Evolutionary conservation across 2,797 vertebrate genomes (phyloP).

Genomic region (Anas bahamensis): DNA sequence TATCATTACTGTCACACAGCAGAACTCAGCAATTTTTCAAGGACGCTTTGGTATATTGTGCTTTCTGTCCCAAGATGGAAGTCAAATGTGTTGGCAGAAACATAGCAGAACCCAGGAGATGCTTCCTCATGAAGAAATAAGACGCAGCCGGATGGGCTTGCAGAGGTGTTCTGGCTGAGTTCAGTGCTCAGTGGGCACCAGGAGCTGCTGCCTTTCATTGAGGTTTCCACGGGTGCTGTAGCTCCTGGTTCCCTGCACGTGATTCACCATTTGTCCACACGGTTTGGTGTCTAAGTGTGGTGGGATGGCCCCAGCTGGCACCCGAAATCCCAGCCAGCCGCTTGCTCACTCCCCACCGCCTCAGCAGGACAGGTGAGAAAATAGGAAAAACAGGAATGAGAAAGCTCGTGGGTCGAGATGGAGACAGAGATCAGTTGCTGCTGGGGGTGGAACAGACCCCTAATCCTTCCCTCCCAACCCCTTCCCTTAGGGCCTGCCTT

Average conservation of each 20-base stretch:
- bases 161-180: neutral
- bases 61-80: conserved; percentile 45
- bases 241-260: neutral
- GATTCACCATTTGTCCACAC: neutral
- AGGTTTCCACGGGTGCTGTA: neutral
- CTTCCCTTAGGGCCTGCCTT: neutral
- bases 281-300: neutral
- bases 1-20: neutral
- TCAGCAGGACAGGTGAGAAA: neutral
- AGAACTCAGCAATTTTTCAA: conserved; percentile 31
- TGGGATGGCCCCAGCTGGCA: neutral
- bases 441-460: neutral
- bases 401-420: neutral
- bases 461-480: neutral
- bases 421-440: neutral
- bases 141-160: neutral
- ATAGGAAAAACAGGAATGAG: neutral
- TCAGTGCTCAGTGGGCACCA: neutral
- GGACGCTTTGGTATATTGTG: conserved; percentile 4
- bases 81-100: conserved; percentile 9
- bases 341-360: rapidly evolving
- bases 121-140: neutral
- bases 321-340: neutral
- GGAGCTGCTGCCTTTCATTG: neutral
- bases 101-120: neutral